Base-by-base conservation (phyloP, 2,113 vertebrate genomes). In the Callospermophilus lateralis region DNA sequence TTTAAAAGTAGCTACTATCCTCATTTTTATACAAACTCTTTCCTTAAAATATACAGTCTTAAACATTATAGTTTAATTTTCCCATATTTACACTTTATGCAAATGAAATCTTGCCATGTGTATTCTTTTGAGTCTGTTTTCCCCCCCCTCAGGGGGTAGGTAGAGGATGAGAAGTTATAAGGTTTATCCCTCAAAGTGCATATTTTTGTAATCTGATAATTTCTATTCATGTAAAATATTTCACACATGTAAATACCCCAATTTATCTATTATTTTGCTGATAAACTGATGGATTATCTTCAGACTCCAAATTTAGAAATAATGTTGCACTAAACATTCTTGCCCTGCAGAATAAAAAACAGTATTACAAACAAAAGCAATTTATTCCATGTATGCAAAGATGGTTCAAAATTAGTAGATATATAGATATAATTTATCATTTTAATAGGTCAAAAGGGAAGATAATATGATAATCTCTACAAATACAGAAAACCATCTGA, bases 341-440 rank as follows among this genome's bases (percentile, higher is more conserved):
- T 91, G 10, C 16, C 39, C 51, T 96, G 39, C 1, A 93, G 58
- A 97, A 76, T 58, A 24, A 79, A 90, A 94, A 95, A 39, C 51
- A 70, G 74, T n/a, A 63, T 87, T 84, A 77, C 77, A 67, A 73
- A 30, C n/a, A 92, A 37, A 37, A 95, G 61, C 22, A 85, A 61
- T 96, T 92, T 96, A 93, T 42, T 53, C 8, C 6, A 83, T 22
- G 8, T 93, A 72, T 45, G 24, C 34, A 94, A 81, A 95, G 45
- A 89, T 77, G 15, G 28, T 78, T 90, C 17, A 51, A 90, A 74
- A 87, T 37, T 39, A 53, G 55, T 17, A 94, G 61, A 84, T 74
- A 73, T 37, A 45, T 68, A 72, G 30, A 26, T 53, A n/a, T 26
- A 91, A 76, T 84, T 77, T 63, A 90, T 78, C 15, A 93, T 83